Evolutionary conservation across 2,888 invertebrate species (phyloP).

Genomic region (Aphodius granarius): DNA sequence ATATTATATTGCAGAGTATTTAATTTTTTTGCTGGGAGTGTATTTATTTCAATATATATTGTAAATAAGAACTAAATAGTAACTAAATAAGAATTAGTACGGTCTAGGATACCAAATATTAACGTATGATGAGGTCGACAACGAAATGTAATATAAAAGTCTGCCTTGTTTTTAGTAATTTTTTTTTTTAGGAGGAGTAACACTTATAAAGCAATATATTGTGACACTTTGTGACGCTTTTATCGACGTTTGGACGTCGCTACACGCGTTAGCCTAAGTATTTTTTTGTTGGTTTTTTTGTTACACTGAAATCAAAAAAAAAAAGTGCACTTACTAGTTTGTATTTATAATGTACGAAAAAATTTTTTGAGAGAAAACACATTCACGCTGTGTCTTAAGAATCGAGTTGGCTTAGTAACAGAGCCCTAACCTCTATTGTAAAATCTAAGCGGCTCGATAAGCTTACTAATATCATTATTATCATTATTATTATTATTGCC

Average conservation of each 20-base stretch:
- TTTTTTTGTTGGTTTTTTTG: background rate
- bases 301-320: conserved; percentile 16
- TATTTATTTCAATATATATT: conserved; percentile 1
- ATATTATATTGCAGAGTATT: background rate
- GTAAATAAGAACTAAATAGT: conserved; percentile 23
- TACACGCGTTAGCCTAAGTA: background rate
- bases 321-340: conserved; percentile 40
- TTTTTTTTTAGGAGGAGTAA: too few relatives aligned
- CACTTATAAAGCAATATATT: background rate
- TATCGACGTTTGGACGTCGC: background rate
- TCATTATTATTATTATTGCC: too few relatives aligned
- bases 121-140: conserved; percentile 24
- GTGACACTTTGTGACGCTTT: background rate
- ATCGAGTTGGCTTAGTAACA: background rate
- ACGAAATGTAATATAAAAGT: conserved; percentile 13
- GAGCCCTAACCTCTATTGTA: background rate
- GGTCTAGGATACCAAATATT: conserved; percentile 56
- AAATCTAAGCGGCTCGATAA: conserved; percentile 20
- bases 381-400: conserved; percentile 53
- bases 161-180: background rate
- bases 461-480: conserved; percentile 27
- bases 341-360: conserved; percentile 36
- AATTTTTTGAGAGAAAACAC: conserved; percentile 42
- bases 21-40: background rate
- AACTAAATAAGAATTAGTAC: conserved; percentile 42